Percentiles rank a stretch among this genome's conserved stretches.
phyloP scores from a whole-genome alignment of 2,888 invertebrate species.

The Cerceris rybyensis region DNA sequence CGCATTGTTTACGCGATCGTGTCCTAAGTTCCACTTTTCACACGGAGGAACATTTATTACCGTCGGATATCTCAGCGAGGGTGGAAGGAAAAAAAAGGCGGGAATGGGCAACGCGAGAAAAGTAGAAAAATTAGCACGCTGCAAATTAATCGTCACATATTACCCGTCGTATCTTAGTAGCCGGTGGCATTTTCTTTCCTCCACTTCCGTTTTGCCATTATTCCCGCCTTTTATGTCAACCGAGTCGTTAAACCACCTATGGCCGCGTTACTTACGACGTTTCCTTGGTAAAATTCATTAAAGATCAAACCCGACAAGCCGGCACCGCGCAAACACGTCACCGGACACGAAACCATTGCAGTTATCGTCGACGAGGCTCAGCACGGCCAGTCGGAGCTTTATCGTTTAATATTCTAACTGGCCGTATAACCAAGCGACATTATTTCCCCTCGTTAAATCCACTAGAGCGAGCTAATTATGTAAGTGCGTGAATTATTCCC shows the following conservation, averaged over 20 bases:
- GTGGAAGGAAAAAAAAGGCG: background rate
- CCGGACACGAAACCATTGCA: conserved; percentile 23
- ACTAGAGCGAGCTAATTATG: conserved; percentile 55
- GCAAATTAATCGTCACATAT: conserved; percentile 36
- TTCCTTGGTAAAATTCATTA: conserved; percentile 51
- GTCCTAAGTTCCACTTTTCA: background rate
- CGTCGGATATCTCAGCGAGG: background rate
- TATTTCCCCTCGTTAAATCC: conserved; percentile 61
- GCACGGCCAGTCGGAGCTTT: conserved; percentile 60
- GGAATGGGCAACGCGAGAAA: background rate
- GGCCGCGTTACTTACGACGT: conserved; percentile 40
- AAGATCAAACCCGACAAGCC: conserved; percentile 31
- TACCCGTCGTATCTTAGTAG: conserved; percentile 7
- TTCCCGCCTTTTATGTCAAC: conserved; percentile 27
- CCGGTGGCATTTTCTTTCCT: conserved; percentile 19
- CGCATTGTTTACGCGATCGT: background rate
- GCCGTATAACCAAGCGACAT: conserved; percentile 60
- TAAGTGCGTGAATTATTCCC: conserved; percentile 34
- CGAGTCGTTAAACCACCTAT: conserved; percentile 45
- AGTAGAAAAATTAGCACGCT: conserved; percentile 8
- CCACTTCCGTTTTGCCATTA: conserved; percentile 36
- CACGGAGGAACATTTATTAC: conserved; percentile 5
- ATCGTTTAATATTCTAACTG: conserved; percentile 67
- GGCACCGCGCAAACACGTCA: background rate
- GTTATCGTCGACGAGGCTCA: conserved; percentile 29